A percentile compares a stretch with the other conserved stretches of the same genome.
Evolutionary conservation across 2,113 vertebrate genomes (phyloP).

Genomic region (Speoplatyrhinus poulsoni): DNA sequence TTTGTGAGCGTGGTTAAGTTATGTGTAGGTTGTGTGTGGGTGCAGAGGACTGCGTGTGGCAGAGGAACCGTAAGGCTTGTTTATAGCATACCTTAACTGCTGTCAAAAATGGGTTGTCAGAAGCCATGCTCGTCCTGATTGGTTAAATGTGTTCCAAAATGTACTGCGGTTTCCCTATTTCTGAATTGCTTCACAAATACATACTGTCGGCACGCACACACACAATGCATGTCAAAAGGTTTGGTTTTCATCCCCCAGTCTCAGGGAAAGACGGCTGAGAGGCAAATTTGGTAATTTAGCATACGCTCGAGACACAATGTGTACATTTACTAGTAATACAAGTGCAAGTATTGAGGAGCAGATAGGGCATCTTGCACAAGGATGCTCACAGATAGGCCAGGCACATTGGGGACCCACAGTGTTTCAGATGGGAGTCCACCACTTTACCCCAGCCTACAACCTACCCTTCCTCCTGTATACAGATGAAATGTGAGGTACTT

Average conservation of each 20-base stretch:
- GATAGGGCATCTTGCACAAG: too few relatives aligned
- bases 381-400: too few relatives aligned
- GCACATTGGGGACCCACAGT: too few relatives aligned
- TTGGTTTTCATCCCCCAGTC: conserved; percentile 40
- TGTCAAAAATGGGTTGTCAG: neutral
- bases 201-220: conserved; percentile 12
- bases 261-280: conserved; percentile 28
- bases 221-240: conserved; percentile 58
- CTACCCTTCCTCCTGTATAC: too few relatives aligned
- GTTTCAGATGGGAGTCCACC: too few relatives aligned
- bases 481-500: too few relatives aligned
- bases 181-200: conserved; percentile 45
- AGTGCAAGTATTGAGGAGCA: too few relatives aligned
- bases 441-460: too few relatives aligned
- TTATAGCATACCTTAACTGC: conserved; percentile 30
- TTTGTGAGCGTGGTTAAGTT: neutral
- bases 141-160: conserved; percentile 46
- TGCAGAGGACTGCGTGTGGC: neutral
- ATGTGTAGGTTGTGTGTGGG: neutral
- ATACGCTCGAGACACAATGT: neutral
- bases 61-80: neutral
- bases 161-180: conserved; percentile 13
- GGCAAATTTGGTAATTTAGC: conserved; percentile 18
- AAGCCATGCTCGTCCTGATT: conserved; percentile 12
- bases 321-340: neutral